A percentile compares a stretch with the other conserved stretches of the same genome.
These are phyloP conservation scores for Neria commutata DNA, from an alignment of 2,888 invertebrate species.

Conservation along the genomic window DNA sequence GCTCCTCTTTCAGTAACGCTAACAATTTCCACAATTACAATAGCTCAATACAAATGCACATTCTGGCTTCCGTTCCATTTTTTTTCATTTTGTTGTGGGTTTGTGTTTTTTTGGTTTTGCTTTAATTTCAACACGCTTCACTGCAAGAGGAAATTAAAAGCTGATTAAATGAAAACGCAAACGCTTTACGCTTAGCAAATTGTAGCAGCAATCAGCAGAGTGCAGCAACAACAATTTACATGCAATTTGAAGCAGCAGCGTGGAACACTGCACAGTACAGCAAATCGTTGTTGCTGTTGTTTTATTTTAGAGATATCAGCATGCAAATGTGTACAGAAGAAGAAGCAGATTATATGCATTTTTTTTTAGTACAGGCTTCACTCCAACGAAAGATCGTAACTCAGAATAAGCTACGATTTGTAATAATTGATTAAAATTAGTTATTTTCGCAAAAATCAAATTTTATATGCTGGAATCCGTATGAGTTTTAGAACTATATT, in stretches of 20 bases:
- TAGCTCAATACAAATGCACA: too few species aligned
- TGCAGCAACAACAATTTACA: not conserved
- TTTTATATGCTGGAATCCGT: too few species aligned
- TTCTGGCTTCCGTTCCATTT: not conserved
- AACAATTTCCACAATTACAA: too few species aligned
- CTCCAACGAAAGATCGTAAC: too few species aligned
- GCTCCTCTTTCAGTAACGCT: too few species aligned
- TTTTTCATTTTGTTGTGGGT: not conserved
- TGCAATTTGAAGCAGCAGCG: not conserved
- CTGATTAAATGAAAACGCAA: not conserved
- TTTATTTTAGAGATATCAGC: not conserved
- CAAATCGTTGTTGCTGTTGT: not conserved
- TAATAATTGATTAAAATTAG: too few species aligned
- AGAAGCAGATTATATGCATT: too few species aligned
- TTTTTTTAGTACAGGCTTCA: too few species aligned
- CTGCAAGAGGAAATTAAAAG: constrained; percentile 1
- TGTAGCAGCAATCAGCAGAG: not conserved
- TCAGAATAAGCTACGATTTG: too few species aligned
- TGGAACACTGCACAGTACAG: not conserved
- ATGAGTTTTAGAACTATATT: too few species aligned
- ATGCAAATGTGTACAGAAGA: constrained; percentile 2
- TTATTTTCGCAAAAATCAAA: too few species aligned
- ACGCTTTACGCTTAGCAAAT: constrained; percentile 2
- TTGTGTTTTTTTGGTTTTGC: not conserved
- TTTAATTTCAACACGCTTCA: not conserved